Conservation (phyloP, 2,888 invertebrate species). For the Nomada hirtipes region DNA sequence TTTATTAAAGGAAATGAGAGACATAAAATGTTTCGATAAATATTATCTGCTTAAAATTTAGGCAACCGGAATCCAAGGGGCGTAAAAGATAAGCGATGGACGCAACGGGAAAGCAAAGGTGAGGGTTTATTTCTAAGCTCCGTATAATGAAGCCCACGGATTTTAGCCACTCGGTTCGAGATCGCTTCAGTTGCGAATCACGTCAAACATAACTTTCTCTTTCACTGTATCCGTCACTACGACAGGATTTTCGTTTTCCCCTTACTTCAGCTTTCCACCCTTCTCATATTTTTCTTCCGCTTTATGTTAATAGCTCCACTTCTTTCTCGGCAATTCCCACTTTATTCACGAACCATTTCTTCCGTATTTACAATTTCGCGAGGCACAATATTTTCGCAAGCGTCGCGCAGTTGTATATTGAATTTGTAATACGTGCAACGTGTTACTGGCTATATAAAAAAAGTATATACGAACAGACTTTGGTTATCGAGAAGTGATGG, state of each 20-base stretch:
- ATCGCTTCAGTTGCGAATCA: slow-evolving; percentile 6
- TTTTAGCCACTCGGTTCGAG: not conserved
- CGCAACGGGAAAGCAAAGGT: not conserved
- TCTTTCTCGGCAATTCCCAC: not conserved
- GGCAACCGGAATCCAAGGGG: too few relatives aligned
- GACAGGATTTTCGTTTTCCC: slow-evolving; percentile 11
- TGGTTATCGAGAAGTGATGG: too few relatives aligned
- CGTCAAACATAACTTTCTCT: not conserved
- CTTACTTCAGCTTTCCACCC: not conserved
- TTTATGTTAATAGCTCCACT: not conserved
- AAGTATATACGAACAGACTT: too few relatives aligned
- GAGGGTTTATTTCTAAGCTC: not conserved
- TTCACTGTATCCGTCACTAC: not conserved
- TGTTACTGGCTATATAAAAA: too few relatives aligned
- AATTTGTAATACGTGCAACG: too few relatives aligned
- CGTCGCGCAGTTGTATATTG: too few relatives aligned
- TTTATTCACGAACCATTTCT: not conserved
- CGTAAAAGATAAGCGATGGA: not conserved
- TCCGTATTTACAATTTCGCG: not conserved
- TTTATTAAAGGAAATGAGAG: too few relatives aligned
- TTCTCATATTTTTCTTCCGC: not conserved
- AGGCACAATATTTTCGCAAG: too few relatives aligned
- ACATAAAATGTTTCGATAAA: too few relatives aligned
- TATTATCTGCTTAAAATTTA: not conserved
- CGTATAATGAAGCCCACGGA: not conserved